Percentiles rank a stretch among this genome's conserved stretches.
phyloP scores from a whole-genome alignment of 2,888 invertebrate species.

The Maniola hyperantus region DNA sequence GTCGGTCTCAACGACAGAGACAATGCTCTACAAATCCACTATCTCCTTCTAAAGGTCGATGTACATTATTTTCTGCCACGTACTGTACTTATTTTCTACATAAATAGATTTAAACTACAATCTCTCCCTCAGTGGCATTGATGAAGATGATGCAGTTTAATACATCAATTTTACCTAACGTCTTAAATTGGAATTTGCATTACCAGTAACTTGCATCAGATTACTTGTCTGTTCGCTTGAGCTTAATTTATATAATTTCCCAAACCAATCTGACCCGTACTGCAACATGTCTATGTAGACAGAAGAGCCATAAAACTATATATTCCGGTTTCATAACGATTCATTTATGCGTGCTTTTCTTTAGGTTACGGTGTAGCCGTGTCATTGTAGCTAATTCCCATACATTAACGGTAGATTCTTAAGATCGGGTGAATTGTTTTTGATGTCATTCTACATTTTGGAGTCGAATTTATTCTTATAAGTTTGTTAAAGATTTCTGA shows the following conservation, averaged over 20 bases:
- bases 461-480: background rate
- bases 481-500: background rate
- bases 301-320: constrained; percentile 3
- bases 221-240: background rate
- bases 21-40: no score
- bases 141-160: background rate
- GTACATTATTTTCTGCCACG: no score
- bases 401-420: constrained; percentile 28
- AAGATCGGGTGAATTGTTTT: constrained; percentile 17
- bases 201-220: background rate
- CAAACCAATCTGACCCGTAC: background rate
- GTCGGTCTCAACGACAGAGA: no score
- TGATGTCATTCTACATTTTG: background rate
- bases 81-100: no score
- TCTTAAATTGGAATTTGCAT: background rate
- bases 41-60: no score
- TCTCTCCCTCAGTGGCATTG: background rate
- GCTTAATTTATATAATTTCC: background rate
- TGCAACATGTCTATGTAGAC: background rate
- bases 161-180: background rate
- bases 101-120: background rate
- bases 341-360: constrained; percentile 18
- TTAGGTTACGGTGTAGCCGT: constrained; percentile 31
- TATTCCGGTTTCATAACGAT: constrained; percentile 20
- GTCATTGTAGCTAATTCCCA: constrained; percentile 37